A percentile compares a stretch with the other conserved stretches of the same genome.
Conservation (phyloP, 2,888 invertebrate genomes). For the Amphipoea lucens region DNA sequence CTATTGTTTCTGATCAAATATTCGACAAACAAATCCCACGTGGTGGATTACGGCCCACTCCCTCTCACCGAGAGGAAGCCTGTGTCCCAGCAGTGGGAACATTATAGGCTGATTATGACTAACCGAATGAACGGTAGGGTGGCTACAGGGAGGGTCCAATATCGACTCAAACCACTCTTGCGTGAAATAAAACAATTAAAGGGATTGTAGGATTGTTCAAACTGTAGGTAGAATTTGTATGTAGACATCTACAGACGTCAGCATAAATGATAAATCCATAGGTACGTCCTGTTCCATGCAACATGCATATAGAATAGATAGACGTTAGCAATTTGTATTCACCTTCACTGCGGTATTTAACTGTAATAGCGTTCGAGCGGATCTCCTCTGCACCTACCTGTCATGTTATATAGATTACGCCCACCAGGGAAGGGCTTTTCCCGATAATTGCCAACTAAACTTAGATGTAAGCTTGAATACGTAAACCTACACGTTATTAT, state of each 20-base stretch:
- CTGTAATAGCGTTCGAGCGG: conserved; percentile 53
- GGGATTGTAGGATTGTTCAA: conserved; percentile 32
- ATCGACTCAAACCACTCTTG: conserved; percentile 30
- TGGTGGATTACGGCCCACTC: too few relatives aligned
- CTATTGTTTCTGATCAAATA: conserved; percentile 35
- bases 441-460: conserved; percentile 50
- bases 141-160: conserved; percentile 27
- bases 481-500: conserved; percentile 6
- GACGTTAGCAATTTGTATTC: conserved; percentile 64
- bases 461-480: conserved; percentile 34
- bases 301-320: conserved; percentile 42
- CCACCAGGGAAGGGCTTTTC: conserved; percentile 26
- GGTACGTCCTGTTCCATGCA: conserved; percentile 34
- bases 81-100: too few relatives aligned
- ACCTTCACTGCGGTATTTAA: conserved; percentile 60
- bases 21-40: conserved; percentile 12
- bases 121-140: conserved; percentile 28
- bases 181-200: conserved; percentile 53
- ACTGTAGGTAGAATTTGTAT: conserved; percentile 23
- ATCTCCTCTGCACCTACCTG: conserved; percentile 40
- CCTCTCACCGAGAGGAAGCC: too few relatives aligned
- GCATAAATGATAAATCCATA: conserved; percentile 30
- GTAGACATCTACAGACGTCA: conserved; percentile 23
- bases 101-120: not conserved
- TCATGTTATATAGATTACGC: conserved; percentile 35